These are phyloP conservation scores for Cephalotes varians DNA, from an alignment of 2,888 invertebrate genomes.

Conservation along the genomic window DNA sequence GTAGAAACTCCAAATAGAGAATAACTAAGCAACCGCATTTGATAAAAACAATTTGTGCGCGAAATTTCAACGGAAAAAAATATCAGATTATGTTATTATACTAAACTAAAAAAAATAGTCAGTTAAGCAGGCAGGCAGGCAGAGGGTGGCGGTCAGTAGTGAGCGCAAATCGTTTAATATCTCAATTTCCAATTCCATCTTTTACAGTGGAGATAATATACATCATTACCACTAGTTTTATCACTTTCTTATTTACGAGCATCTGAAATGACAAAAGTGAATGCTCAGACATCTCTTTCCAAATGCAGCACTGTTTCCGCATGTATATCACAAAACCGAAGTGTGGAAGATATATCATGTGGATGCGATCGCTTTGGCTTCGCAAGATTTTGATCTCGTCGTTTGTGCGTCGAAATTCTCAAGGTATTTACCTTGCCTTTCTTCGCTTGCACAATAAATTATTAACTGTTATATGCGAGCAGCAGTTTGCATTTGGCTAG, in stretches of 20 bases:
- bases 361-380: conserved; percentile 32
- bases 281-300: conserved; percentile 65
- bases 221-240: conserved; percentile 72
- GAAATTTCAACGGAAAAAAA: not conserved
- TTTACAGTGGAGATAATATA: conserved; percentile 77
- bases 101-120: conserved; percentile 64
- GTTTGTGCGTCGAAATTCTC: conserved; percentile 64
- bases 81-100: conserved; percentile 11
- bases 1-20: not conserved
- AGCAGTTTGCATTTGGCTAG: conserved; percentile 75
- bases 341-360: conserved; percentile 48
- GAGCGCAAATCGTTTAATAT: conserved; percentile 83
- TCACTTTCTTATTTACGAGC: conserved; percentile 61
- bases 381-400: conserved; percentile 57
- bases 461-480: conserved; percentile 69
- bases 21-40: not conserved
- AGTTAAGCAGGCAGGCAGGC: conserved; percentile 80
- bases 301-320: conserved; percentile 75
- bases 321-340: conserved; percentile 69
- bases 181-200: conserved; percentile 78
- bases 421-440: conserved; percentile 48
- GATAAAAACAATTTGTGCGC: conserved; percentile 1
- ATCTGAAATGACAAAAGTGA: conserved; percentile 52
- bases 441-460: conserved; percentile 51
- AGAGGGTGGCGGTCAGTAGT: conserved; percentile 82